Conservation (phyloP, 2,113 vertebrate genomes). For the Pedetes capensis region DNA sequence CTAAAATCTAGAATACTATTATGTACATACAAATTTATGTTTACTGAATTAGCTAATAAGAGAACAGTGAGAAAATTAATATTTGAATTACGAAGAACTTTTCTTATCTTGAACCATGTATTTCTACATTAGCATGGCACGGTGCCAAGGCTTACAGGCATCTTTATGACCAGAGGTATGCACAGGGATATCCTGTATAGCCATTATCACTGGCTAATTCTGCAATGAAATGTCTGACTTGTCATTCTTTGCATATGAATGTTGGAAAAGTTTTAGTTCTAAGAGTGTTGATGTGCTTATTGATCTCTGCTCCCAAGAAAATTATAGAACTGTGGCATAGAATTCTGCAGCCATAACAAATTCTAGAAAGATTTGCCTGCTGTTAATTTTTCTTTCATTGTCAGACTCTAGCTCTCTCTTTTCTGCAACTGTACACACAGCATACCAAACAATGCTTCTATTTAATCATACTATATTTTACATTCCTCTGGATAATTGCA, state of each 20-base stretch:
- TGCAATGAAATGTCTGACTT: neutral
- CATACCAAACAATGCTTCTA: neutral
- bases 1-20: neutral
- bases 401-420: neutral
- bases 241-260: neutral
- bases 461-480: neutral
- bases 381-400: conserved; percentile 16
- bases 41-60: neutral
- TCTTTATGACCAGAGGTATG: neutral
- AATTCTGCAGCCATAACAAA: neutral
- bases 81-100: neutral
- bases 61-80: neutral
- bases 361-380: neutral
- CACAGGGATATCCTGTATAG: neutral
- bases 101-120: neutral
- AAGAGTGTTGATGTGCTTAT: neutral
- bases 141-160: neutral
- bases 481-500: neutral
- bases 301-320: neutral
- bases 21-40: neutral
- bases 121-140: neutral
- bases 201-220: neutral
- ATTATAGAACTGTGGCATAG: neutral
- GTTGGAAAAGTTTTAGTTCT: neutral
- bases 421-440: neutral